These are phyloP conservation scores for Dendrocincla fuliginosa DNA, from an alignment of 2,797 vertebrate genomes.

Conservation along the genomic window DNA sequence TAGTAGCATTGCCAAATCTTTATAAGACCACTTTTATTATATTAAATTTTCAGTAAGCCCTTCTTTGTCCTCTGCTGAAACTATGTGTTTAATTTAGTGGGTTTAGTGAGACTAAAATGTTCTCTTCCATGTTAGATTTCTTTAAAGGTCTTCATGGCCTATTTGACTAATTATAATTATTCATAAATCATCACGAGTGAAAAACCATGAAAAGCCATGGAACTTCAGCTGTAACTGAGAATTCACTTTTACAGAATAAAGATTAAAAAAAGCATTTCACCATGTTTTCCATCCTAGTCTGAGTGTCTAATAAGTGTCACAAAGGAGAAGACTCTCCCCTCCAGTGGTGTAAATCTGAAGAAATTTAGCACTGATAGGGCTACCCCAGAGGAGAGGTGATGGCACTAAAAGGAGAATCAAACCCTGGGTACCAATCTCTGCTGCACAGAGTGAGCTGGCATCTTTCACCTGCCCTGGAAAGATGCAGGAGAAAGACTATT, in stretches of 20 bases:
- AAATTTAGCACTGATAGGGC: accelerated
- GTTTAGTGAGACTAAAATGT: slow-evolving; percentile 20
- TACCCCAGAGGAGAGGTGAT: not conserved
- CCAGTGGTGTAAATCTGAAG: not conserved
- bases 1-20: not conserved
- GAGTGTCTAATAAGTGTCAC: not conserved
- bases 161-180: slow-evolving; percentile 46
- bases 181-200: slow-evolving; percentile 14
- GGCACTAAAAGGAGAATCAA: not conserved
- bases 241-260: not conserved
- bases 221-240: not conserved
- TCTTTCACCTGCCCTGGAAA: not conserved
- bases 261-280: not conserved
- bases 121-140: not conserved
- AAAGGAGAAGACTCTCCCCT: not conserved
- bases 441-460: not conserved
- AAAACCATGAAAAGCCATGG: not conserved
- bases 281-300: not conserved
- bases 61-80: slow-evolving; percentile 43
- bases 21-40: slow-evolving; percentile 27
- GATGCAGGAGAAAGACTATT: not conserved
- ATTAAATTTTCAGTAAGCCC: slow-evolving; percentile 23
- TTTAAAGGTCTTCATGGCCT: slow-evolving; percentile 38
- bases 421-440: accelerated
- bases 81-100: slow-evolving; percentile 10